phyloP scores from a whole-genome alignment of 2,888 invertebrate genomes.

The Thymelicus sylvestris region DNA sequence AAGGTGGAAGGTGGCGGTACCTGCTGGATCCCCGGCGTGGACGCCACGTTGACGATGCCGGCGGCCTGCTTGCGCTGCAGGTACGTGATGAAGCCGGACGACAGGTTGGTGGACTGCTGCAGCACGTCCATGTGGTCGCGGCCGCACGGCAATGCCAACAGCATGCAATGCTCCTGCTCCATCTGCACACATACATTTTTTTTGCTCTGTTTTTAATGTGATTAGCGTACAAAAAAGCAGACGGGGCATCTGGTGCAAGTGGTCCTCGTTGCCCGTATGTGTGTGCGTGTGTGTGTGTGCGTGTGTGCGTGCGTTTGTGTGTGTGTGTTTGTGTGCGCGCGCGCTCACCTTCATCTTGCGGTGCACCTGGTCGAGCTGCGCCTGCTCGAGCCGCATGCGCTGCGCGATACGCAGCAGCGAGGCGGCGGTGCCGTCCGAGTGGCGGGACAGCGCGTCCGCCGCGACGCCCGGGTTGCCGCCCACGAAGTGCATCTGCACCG shows the following conservation, averaged over 20 bases:
- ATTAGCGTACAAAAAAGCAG: too few species aligned
- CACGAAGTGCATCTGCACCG: constrained; percentile 99
- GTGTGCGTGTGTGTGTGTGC: too few species aligned
- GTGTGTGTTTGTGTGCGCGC: too few species aligned
- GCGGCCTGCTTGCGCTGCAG: constrained; percentile 98
- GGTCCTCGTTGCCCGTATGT: too few species aligned
- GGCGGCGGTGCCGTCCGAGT: constrained; percentile 92
- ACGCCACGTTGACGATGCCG: constrained; percentile 98
- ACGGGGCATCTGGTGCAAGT: too few species aligned
- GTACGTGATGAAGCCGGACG: constrained; percentile 97
- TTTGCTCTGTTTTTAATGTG: too few species aligned
- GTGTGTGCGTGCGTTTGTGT: too few species aligned
- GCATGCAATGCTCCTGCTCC: constrained; percentile 97
- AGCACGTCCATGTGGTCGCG: constrained; percentile 96
- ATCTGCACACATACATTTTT: constrained; percentile 82
- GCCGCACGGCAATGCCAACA: constrained; percentile 97
- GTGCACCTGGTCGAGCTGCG: constrained; percentile 97
- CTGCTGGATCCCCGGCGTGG: constrained; percentile 93
- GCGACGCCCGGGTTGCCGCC: constrained; percentile 97
- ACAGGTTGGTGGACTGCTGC: constrained; percentile 95
- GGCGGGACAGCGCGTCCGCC: constrained; percentile 93
- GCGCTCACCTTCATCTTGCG: constrained; percentile 95
- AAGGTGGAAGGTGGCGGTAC: constrained; percentile 32
- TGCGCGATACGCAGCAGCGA: constrained; percentile 97
- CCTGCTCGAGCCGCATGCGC: constrained; percentile 98